Evolutionary conservation across 2,113 vertebrate genomes (phyloP), one percentile per base, ranked within the genome.

Genomic region (Alexandromys fortis): DNA sequence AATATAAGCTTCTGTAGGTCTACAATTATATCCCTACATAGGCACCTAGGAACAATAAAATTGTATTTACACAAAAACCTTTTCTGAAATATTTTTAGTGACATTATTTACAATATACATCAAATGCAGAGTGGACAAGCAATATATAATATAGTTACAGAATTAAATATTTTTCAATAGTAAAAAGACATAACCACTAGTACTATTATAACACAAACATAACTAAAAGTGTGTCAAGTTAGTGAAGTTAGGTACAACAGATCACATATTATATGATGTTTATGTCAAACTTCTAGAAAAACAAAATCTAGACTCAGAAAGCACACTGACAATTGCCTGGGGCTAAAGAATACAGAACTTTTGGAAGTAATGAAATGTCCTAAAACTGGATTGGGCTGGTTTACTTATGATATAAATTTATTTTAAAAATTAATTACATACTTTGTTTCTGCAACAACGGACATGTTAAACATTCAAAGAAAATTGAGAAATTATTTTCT

Each of bases 271-370:
- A 14, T 42, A 73, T 73, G 72, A 72, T 3, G 38, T 61, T 77
- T 95, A 52, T 52, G 42, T 76, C 55, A 70, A 89, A 89, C 81
- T 93, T 85, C 14, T 47, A 75, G 30, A 68, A 93, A 75, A 93
- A 76, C 17, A 82, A 81, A 92, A 75, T 52, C 45, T 63, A 79
- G 12, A 92, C 47, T 95, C 7, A 94, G 33, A 93, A 92, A 96
- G 89, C 61, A 86, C 10, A 92, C 38, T 45, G 63, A n/a, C 75
- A 79, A 13, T 42, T 86, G 65, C 67, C 78, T 61, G 4, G 7
- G 30, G 22, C 63, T 91, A n/a, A 93, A 68, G 26, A 72, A 9
- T 33, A 26, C 12, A 88, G 8, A 81, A 91, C 47, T 92, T 92
- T 63, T 76, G 52, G 28, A 65, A 3, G 19, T 63, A 24, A 68